A percentile compares a stretch with the other conserved stretches of the same genome.
Conservation (phyloP, 2,797 vertebrate genomes). For the Botia almorhae region DNA sequence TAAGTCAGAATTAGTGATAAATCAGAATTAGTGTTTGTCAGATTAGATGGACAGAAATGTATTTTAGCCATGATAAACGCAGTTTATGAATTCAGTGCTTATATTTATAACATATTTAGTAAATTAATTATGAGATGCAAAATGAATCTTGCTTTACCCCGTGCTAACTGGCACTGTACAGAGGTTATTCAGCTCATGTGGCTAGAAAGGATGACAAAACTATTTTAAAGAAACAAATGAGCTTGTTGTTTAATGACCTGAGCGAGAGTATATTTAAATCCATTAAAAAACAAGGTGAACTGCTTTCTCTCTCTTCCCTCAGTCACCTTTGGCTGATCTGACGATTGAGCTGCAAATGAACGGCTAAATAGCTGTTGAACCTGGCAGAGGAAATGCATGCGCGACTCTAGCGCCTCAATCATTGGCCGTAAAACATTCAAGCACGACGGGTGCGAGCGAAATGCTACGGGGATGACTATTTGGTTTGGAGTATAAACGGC, state of each 20-base stretch:
- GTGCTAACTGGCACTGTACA: not conserved
- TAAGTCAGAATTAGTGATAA: too few species aligned
- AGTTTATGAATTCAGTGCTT: not conserved
- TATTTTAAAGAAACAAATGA: constrained; percentile 46
- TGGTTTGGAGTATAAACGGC: constrained; percentile 69
- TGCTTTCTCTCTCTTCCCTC: constrained; percentile 19
- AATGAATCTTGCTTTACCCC: constrained; percentile 3
- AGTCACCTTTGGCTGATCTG: constrained; percentile 71
- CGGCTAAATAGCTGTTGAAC: constrained; percentile 72
- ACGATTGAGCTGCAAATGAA: constrained; percentile 74
- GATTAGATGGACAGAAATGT: constrained; percentile 1
- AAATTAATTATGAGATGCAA: constrained; percentile 11
- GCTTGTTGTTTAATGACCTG: constrained; percentile 46
- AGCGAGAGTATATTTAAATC: constrained; percentile 43
- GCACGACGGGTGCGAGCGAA: constrained; percentile 67
- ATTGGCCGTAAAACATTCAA: constrained; percentile 75
- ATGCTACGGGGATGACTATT: constrained; percentile 72
- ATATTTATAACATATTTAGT: constrained; percentile 1
- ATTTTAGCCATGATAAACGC: not conserved
- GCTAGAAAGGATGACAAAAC: constrained; percentile 37
- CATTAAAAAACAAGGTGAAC: constrained; percentile 16
- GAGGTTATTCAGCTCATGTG: not conserved
- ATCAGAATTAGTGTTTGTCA: constrained; percentile 1
- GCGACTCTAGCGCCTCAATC: constrained; percentile 73
- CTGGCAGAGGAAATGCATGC: constrained; percentile 64